Conservation (phyloP, 2,888 invertebrate genomes). For the Spatulosminthurus flaviceps region DNA sequence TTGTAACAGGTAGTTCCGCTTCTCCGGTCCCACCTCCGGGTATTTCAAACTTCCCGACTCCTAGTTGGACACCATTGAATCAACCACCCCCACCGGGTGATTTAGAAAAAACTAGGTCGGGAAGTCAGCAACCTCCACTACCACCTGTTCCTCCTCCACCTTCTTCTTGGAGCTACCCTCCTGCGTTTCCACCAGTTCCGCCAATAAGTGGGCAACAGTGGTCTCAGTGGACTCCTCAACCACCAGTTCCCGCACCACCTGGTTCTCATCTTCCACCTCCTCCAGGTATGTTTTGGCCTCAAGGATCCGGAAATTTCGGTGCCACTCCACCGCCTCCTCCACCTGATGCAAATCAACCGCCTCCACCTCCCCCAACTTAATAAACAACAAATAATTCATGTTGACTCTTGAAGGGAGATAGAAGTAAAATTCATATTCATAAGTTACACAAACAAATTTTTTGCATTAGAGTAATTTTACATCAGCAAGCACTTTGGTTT, state of each 20-base stretch:
- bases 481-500: too few relatives aligned
- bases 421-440: too few relatives aligned
- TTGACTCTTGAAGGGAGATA: too few relatives aligned
- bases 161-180: slow-evolving; percentile 61
- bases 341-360: slow-evolving; percentile 68
- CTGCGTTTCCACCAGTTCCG: slow-evolving; percentile 63
- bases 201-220: slow-evolving; percentile 45
- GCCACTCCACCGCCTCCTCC: slow-evolving; percentile 66
- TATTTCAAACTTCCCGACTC: not conserved
- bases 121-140: not conserved
- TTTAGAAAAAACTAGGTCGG: not conserved
- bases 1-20: not conserved
- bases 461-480: too few relatives aligned
- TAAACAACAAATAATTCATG: not conserved
- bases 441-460: too few relatives aligned
- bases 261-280: slow-evolving; percentile 68
- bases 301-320: slow-evolving; percentile 32
- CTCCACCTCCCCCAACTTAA: slow-evolving; percentile 66
- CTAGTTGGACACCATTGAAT: not conserved
- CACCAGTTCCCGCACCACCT: slow-evolving; percentile 62
- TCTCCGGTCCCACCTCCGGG: slow-evolving; percentile 1
- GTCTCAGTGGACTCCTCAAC: slow-evolving; percentile 30
- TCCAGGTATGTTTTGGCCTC: slow-evolving; percentile 64
- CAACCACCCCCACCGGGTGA: slow-evolving; percentile 42
- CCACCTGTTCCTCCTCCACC: slow-evolving; percentile 45